Conservation (phyloP, 2,113 vertebrate species). For the Cochlearius cochlearius region DNA sequence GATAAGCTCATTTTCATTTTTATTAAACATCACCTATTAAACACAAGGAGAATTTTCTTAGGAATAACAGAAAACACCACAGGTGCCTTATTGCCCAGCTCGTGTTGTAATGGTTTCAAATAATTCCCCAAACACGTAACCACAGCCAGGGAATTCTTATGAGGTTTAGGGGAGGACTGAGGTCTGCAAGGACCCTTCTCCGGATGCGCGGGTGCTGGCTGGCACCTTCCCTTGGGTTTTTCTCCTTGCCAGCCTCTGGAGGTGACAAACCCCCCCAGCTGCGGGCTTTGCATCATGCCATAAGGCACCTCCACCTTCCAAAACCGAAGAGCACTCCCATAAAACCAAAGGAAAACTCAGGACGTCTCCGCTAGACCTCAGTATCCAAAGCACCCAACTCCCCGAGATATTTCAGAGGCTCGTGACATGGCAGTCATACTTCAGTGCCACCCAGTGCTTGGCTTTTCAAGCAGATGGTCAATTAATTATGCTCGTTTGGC, state of each 20-base stretch:
- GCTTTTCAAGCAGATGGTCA: slow-evolving; percentile 24
- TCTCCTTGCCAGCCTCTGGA: not conserved
- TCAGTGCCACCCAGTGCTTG: not conserved
- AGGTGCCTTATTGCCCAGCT: slow-evolving; percentile 33
- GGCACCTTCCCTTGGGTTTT: not conserved
- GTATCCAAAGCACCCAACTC: not conserved
- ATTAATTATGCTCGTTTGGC: slow-evolving; percentile 31
- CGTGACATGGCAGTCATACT: fast-evolving
- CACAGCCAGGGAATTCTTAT: not conserved
- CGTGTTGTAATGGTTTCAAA: not conserved
- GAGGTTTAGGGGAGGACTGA: not conserved
- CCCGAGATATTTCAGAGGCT: not conserved
- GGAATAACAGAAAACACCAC: slow-evolving; percentile 46
- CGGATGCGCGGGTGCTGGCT: not conserved
- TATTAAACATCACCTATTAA: slow-evolving; percentile 68
- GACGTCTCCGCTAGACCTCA: fast-evolving
- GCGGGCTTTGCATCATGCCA: not conserved
- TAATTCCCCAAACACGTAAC: not conserved
- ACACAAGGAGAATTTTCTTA: slow-evolving; percentile 50
- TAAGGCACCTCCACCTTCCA: not conserved
- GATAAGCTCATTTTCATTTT: slow-evolving; percentile 71
- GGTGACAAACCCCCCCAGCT: not conserved
- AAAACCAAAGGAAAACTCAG: fast-evolving
- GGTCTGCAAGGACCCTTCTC: not conserved
- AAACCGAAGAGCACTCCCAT: fast-evolving